Evolutionary conservation across 92 coral and sea anemone species (phyloP).

Genomic region (Bergia sp.): DNA sequence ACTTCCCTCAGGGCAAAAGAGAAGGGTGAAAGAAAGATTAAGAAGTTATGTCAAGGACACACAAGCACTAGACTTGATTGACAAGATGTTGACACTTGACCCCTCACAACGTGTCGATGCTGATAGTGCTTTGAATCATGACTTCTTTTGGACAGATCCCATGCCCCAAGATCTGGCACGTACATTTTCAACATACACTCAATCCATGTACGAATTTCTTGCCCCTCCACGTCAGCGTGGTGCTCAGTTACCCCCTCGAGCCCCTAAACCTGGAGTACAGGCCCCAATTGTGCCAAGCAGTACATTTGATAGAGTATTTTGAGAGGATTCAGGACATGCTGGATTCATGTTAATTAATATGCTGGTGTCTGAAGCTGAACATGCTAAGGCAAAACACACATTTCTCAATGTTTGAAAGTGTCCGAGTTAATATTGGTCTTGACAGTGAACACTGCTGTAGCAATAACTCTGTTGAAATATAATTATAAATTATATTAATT

Average conservation of each 20-base stretch:
- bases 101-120: conserved; percentile 93
- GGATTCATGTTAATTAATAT: background rate
- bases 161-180: conserved; percentile 95
- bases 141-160: conserved; percentile 98
- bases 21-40: conserved; percentile 93
- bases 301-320: conserved; percentile 89
- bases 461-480: background rate
- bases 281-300: conserved; percentile 75
- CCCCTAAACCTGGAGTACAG: conserved; percentile 71
- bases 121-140: conserved; percentile 94
- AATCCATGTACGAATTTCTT: conserved; percentile 95
- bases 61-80: conserved; percentile 92
- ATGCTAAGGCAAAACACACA: background rate
- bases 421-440: background rate
- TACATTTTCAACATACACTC: conserved; percentile 84
- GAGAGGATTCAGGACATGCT: conserved; percentile 10
- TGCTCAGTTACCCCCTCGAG: conserved; percentile 65
- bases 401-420: background rate
- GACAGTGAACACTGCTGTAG: background rate
- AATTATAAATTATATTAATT: no score
- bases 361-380: background rate
- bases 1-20: conserved; percentile 84
- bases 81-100: conserved; percentile 90
- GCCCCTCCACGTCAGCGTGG: conserved; percentile 94
- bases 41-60: conserved; percentile 85